A percentile compares a stretch with the other conserved stretches of the same genome.
Conservation (phyloP, 1,140 invertebrate genomes). For the Drosophila sechellia region DNA sequence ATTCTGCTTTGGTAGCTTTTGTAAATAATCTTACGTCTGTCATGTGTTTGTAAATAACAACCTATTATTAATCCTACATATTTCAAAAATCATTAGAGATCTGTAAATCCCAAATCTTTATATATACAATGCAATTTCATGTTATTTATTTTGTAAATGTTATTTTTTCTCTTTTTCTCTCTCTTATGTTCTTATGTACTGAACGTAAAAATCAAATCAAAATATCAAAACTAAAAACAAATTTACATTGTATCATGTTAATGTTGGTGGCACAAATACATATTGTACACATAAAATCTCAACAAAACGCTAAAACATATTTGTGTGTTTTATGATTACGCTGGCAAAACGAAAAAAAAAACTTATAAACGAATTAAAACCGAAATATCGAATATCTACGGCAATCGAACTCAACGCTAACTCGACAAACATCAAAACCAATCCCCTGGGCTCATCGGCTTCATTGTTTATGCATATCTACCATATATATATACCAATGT, state of each 20-base stretch:
- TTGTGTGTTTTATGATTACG: conserved; percentile 40
- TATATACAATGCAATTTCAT: conserved; percentile 52
- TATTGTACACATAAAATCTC: conserved; percentile 40
- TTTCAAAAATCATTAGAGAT: conserved; percentile 13
- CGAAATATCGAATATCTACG: conserved; percentile 37
- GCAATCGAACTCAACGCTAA: conserved; percentile 39
- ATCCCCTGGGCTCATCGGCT: conserved; percentile 63
- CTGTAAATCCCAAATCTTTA: conserved; percentile 20
- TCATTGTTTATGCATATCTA: conserved; percentile 51
- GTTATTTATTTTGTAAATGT: conserved; percentile 83
- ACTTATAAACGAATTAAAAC: conserved; percentile 9
- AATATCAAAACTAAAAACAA: conserved; percentile 54
- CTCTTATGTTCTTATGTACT: conserved; percentile 76
- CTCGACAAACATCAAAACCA: conserved; percentile 33
- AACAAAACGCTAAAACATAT: conserved; percentile 52
- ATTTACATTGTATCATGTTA: conserved; percentile 71
- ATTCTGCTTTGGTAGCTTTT: conserved; percentile 29
- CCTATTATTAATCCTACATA: conserved; percentile 3
- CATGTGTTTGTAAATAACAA: conserved; percentile 17
- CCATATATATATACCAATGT: conserved; percentile 61
- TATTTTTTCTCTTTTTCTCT: conserved; percentile 82
- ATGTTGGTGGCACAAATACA: conserved; percentile 81
- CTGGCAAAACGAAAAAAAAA: conserved; percentile 35
- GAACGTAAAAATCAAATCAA: conserved; percentile 64
- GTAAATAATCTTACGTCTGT: conserved; percentile 21